A percentile compares a stretch with the other conserved stretches of the same genome.
phyloP scores from a whole-genome alignment of 1,140 invertebrate species.

The Mactra quadrangularis region DNA sequence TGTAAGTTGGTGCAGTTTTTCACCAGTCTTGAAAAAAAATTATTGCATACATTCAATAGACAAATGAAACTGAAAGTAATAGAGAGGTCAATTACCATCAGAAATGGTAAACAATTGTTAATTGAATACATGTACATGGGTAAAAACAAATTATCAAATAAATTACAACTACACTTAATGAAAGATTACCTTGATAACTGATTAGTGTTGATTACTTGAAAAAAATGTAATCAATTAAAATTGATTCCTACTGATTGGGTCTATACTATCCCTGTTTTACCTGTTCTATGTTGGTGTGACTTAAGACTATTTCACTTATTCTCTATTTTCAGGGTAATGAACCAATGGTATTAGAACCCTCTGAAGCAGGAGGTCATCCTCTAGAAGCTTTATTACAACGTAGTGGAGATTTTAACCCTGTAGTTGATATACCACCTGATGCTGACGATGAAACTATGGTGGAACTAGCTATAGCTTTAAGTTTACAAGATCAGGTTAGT shows the following conservation, averaged over 20 bases:
- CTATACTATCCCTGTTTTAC: too few relatives aligned
- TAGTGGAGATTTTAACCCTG: slow-evolving; percentile 87
- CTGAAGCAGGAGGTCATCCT: slow-evolving; percentile 78
- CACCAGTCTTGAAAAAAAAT: too few relatives aligned
- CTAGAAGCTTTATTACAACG: slow-evolving; percentile 89
- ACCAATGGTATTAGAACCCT: slow-evolving; percentile 84
- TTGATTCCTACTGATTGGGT: too few relatives aligned
- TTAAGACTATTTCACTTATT: too few relatives aligned
- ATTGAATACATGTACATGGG: background rate
- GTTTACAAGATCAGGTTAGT: slow-evolving; percentile 89
- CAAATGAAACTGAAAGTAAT: background rate
- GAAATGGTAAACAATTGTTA: too few relatives aligned
- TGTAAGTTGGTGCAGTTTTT: slow-evolving; percentile 73
- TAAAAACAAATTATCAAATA: background rate
- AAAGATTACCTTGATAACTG: too few relatives aligned
- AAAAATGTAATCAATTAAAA: too few relatives aligned
- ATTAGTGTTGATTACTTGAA: too few relatives aligned
- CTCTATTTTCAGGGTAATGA: slow-evolving; percentile 78
- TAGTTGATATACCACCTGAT: slow-evolving; percentile 95
- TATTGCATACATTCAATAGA: background rate
- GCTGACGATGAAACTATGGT: slow-evolving; percentile 98
- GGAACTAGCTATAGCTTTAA: slow-evolving; percentile 96
- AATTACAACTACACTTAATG: too few relatives aligned
- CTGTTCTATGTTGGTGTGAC: too few relatives aligned
- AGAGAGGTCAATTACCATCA: background rate